A percentile compares a stretch with the other conserved stretches of the same genome.
phyloP scores from a whole-genome alignment of 2,113 vertebrate species.

The Zootoca vivipara region DNA sequence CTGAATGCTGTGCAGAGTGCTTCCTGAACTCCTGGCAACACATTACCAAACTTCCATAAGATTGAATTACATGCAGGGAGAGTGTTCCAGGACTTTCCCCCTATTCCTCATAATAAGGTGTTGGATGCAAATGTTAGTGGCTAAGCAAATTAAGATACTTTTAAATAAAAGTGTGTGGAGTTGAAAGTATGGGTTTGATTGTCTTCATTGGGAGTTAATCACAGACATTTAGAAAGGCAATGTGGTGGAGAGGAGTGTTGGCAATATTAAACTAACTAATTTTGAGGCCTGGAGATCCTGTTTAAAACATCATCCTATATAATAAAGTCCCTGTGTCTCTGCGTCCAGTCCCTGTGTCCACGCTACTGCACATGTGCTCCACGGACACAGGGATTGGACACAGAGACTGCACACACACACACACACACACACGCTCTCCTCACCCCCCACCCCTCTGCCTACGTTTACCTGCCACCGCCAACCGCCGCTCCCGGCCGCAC shows the following conservation, averaged over 20 bases:
- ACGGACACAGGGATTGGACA: too few species aligned
- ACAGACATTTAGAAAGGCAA: conserved; percentile 33
- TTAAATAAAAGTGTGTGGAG: conserved; percentile 56
- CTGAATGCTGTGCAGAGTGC: neutral
- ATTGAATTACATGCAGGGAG: conserved; percentile 64
- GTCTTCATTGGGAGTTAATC: conserved; percentile 63
- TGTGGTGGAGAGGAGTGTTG: conserved; percentile 41
- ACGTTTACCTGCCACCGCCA: too few species aligned
- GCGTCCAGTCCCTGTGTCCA: too few species aligned
- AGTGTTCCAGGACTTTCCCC: conserved; percentile 41
- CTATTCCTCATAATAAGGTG: conserved; percentile 39
- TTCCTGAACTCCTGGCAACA: conserved; percentile 13
- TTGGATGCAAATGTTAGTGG: conserved; percentile 52
- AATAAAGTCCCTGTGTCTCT: too few species aligned
- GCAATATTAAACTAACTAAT: conserved; percentile 64
- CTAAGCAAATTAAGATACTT: conserved; percentile 57
- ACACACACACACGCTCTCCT: too few species aligned
- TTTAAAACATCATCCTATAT: too few species aligned
- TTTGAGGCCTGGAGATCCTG: conserved; percentile 47
- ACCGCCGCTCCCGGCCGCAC: too few species aligned
- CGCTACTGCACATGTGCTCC: too few species aligned
- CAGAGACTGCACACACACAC: too few species aligned
- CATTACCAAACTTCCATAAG: neutral
- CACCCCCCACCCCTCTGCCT: too few species aligned
- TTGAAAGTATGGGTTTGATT: conserved; percentile 49